Base-by-base conservation (phyloP, 2,888 invertebrate species). In the Rhagonycha lutea region DNA sequence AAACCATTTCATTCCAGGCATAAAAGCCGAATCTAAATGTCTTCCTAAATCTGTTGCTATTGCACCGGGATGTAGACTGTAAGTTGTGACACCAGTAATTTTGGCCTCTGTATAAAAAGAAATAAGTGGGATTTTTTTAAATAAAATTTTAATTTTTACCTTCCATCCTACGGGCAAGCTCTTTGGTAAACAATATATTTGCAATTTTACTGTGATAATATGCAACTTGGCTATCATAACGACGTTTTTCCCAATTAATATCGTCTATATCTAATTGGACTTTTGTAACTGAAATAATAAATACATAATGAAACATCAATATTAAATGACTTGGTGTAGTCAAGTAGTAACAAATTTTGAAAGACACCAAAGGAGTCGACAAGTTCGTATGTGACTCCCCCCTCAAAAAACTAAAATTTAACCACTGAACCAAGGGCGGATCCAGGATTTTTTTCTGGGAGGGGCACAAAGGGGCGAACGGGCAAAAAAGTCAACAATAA, bases 161-260 rank as follows among this genome's bases (percentile, higher is more conserved):
- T 79, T 82, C 76, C 11, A 87, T 75, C 84, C 91, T 89, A 74
- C 89, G 89, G 0, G 92, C 90, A 29, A 96, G 87, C 84, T 94
- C 93, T 80, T 88, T 91, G 0, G 94, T 91, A 83, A 96, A 96
- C 63, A 96, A 85, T 62, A 96, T 86, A 84, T 95, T 95, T 0
- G 95, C 94, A 70, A 95, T 86, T 89, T 96, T 96, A 85, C 95
- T 95, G 85, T 93, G 93, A 28, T 88, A 87, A 83, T 96, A 96
- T 0, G 94, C 94, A 72, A 90, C 90, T 7, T 90, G 84, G 4
- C 93, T 87, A 80, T 89, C 91, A 82, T 96, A 96, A 0, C 88
- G 85, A 72, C 90, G 89, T 80, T 88, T 90, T 81, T 94, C 92
- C 81, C 91, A 92, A 86, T 96, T 95, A 68, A 95, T 85, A 85